Base-by-base conservation (phyloP, 2,888 invertebrate species). In the Lepidocyrtinus sp. region DNA sequence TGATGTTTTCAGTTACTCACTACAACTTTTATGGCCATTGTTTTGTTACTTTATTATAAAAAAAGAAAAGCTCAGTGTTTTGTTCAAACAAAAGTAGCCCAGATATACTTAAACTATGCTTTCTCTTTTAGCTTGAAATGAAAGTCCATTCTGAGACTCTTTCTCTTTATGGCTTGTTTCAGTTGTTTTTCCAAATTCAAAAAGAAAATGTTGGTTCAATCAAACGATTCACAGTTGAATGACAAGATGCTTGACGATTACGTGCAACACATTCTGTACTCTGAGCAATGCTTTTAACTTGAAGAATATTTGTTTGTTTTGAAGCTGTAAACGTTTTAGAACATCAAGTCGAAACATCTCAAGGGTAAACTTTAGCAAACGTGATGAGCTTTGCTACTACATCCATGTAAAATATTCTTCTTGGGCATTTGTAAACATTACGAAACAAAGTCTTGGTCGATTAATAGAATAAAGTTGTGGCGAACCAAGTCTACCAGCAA, bases 11-110 rank as follows among this genome's bases (percentile, higher is more conserved):
- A 50, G 50, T 50, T 50, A 50, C 50, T 50, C 17, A 50, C 50
- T 50, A 50, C 50, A 50, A 50, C 50, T 50, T 50, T 50, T 50
- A 50, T 50, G 50, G 50, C 50, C 50, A 50, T 50, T 50, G 50
- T 50, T 50, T 50, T 50, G 50, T 50, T 50, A 50, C 50, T 50
- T 50, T 50, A 50, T 50, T 50, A 50, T 50, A 17, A 17, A 12
- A 50, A 17, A 50, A 50, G 50, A 50, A 36, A 2, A n/a, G n/a
- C 5, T 17, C 50, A 50, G 50, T 50, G 15, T 17, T 50, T 36
- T 50, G 50, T 50, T 2, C 15, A 50, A 50, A 50, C 50, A 50
- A 50, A 50, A 50, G 50, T 50, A 50, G 50, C 50, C 50, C 36
- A 36, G 36, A 7, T 36, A 7, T 36, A 36, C 12, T 36, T 36